Evolutionary conservation across 2,888 invertebrate species (phyloP), one percentile per base, ranked within the genome.

Genomic region (Heteromyza rotundicornis): DNA sequence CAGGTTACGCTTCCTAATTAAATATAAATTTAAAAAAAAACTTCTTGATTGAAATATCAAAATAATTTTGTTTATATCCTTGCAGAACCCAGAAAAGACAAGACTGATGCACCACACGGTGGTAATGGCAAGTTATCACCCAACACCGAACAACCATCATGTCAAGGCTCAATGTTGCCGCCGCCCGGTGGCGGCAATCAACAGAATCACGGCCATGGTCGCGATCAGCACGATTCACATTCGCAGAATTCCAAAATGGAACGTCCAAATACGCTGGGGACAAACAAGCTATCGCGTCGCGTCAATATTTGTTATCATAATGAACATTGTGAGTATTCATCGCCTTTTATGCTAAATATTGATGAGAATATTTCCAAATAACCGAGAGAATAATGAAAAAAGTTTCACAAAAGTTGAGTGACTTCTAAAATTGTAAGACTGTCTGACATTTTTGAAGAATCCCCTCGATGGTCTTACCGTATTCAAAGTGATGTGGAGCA

Each of bases 71-170:
- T n/a, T n/a, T n/a, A n/a, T n/a, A n/a, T n/a, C n/a, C n/a, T 89
- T 89, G 35, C 89, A 94, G 94, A 94, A 89, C 92, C 92, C 89
- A 92, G 92, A 88, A 94, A 93, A 89, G 93, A 94, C 87, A 94
- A 93, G 89, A 90, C 90, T 89, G 94, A 94, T 84, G 88, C 81
- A 79, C 80, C 77, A 74, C 76, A 80, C 71, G 81, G 81, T 77
- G 80, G 82, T 74, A 78, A 88, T 84, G 88, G 88, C 82, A 86
- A 87, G 75, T 83, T 88, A 77, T 88, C 88, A 79, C 87, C 88
- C 69, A 87, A 85, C 76, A 86, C 85, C 75, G 88, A 85, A 66
- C 84, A 83, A 73, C 79, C 82, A 68, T 78, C 79, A 73, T 77
- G 80, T 75, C 82, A 82, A 72, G 80, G 81, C 66, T 80, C 82